Evolutionary conservation across 2,888 invertebrate genomes (phyloP).

Genomic region (Portevinia maculata): DNA sequence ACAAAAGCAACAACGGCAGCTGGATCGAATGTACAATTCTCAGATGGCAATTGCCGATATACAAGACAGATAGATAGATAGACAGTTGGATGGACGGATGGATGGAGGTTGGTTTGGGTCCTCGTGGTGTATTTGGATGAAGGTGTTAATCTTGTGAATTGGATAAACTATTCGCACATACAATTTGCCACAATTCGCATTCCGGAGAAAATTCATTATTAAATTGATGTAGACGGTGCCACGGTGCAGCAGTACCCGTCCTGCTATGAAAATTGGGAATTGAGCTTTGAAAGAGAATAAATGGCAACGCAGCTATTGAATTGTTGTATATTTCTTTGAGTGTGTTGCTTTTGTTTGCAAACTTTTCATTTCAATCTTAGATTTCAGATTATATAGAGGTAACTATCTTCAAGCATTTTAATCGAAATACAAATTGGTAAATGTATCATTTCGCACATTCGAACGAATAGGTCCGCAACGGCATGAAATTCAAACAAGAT

Average conservation of each 20-base stretch:
- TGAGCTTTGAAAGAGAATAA: conserved; percentile 20
- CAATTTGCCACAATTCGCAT: conserved; percentile 67
- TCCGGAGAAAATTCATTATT: conserved; percentile 73
- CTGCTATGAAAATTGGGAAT: conserved; percentile 48
- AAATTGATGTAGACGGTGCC: conserved; percentile 46
- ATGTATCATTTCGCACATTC: too few relatives aligned
- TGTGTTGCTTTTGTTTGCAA: neutral
- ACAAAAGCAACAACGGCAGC: conserved; percentile 61
- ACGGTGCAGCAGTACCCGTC: neutral
- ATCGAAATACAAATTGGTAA: too few relatives aligned
- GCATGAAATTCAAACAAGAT: too few relatives aligned
- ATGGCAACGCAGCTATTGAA: conserved; percentile 16
- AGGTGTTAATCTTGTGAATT: conserved; percentile 71
- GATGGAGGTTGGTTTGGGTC: conserved; percentile 24
- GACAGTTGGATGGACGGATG: conserved; percentile 42
- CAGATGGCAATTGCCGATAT: conserved; percentile 46
- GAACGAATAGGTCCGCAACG: too few relatives aligned
- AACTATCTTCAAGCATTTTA: too few relatives aligned
- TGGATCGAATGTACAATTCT: conserved; percentile 31
- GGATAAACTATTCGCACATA: conserved; percentile 64
- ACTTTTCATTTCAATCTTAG: conserved; percentile 12
- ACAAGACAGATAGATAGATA: conserved; percentile 30
- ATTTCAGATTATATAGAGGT: conserved; percentile 23
- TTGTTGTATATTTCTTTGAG: conserved; percentile 5
- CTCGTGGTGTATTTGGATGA: conserved; percentile 49